phyloP scores from a whole-genome alignment of 2,113 vertebrate genomes.

The Indri indri region DNA sequence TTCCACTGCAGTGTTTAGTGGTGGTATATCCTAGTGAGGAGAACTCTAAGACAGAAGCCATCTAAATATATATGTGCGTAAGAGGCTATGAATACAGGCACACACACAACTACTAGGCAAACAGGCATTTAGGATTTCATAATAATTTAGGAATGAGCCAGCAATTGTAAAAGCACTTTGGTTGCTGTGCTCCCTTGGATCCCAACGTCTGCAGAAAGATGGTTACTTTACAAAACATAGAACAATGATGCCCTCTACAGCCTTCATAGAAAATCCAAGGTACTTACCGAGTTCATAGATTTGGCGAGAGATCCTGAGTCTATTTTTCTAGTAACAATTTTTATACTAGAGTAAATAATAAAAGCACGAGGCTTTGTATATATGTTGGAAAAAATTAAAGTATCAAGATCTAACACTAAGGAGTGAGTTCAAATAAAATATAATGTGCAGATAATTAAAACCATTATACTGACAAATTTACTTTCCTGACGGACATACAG shows the following conservation, averaged over 20 bases:
- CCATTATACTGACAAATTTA: background rate
- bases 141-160: slow-evolving; percentile 21
- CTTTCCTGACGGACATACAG: background rate
- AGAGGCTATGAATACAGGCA: background rate
- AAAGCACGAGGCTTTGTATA: background rate
- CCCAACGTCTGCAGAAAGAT: background rate
- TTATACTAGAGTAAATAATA: slow-evolving; percentile 9
- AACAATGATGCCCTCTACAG: slow-evolving; percentile 82
- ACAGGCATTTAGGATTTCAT: slow-evolving; percentile 9
- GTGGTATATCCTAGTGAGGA: background rate
- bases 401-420: background rate
- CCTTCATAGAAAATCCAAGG: background rate
- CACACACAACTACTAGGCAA: background rate
- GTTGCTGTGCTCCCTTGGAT: background rate
- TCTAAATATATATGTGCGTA: background rate
- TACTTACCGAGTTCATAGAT: background rate
- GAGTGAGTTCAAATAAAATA: slow-evolving; percentile 32
- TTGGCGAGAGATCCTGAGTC: background rate
- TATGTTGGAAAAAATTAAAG: slow-evolving; percentile 8
- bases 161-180: slow-evolving; percentile 51
- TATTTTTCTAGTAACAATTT: background rate
- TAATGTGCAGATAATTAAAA: slow-evolving; percentile 21
- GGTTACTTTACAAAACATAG: slow-evolving; percentile 51
- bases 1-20: background rate
- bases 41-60: background rate